Evolutionary conservation across 2,888 invertebrate species (phyloP), one percentile per base, ranked within the genome.

Genomic region (Carpatolechia fugitivella): DNA sequence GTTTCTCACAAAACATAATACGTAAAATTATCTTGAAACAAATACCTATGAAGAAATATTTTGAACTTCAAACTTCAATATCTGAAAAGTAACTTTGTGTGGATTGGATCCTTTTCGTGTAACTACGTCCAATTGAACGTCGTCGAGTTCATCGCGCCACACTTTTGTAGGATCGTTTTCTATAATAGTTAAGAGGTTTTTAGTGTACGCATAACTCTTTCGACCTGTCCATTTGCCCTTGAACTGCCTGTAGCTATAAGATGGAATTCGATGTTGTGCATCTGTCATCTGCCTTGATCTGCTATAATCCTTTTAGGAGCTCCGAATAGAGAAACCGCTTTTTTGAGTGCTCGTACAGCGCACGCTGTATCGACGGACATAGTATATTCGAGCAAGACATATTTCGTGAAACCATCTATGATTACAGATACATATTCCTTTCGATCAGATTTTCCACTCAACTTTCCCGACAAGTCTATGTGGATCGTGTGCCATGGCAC

Each of bases 241-340:
- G 50, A 49, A 13, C 63, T 36, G 0, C 69, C 68, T 0, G 66
- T 66, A 0, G 70, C 68, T 0, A 72, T 67, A 1, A 68, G 30
- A 16, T 69, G 68, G 0, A 69, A 56, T 0, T 63, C 38, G 7
- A 69, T 66, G 1, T 57, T 58, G 31, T 68, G 46, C 1, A n/a
- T n/a, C n/a, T n/a, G n/a, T n/a, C 55, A 56, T 3, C 56, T 8
- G 10, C 59, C 59, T 29, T 56, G 59, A 16, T 60, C 59, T 8
- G 62, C 46, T n/a, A 62, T 56, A n/a, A 57, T 31, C 1, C 60
- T 46, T 16, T 53, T 55, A 1, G 62, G 62, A 1, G 60, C 38
- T n/a, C 62, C 59, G 31, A 60, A 62, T 3, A 60, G 20, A 29
- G 13, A 38, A n/a, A 62, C 57, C 2, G 58, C 54, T 13, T 52